Evolutionary conservation across 1,140 invertebrate genomes (phyloP).

Genomic region (Drosophila quadrilineata): DNA sequence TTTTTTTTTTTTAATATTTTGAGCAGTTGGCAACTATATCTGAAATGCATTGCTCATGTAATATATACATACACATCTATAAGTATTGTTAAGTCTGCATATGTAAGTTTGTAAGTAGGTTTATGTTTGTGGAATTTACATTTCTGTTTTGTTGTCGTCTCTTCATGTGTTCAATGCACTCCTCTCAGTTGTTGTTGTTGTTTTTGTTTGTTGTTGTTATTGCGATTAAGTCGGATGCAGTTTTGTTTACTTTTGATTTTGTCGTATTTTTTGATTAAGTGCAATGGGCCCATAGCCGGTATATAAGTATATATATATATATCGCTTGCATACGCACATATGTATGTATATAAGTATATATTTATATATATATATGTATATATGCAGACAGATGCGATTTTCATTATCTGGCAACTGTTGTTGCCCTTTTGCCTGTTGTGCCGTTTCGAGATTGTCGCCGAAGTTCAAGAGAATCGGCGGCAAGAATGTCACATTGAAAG

Average conservation of each 20-base stretch:
- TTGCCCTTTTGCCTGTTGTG: slow-evolving; percentile 35
- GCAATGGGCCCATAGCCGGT: slow-evolving; percentile 52
- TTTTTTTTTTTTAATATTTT: slow-evolving; percentile 28
- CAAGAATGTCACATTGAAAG: slow-evolving; percentile 78
- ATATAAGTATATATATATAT: slow-evolving; percentile 7
- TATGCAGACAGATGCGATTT: slow-evolving; percentile 27
- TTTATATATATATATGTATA: slow-evolving; percentile 3
- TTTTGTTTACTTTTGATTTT: slow-evolving; percentile 79
- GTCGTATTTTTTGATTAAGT: slow-evolving; percentile 77
- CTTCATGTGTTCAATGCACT: slow-evolving; percentile 72
- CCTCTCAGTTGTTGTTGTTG: slow-evolving; percentile 37
- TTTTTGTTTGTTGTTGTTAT: slow-evolving; percentile 28
- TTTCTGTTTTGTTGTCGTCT: slow-evolving; percentile 54
- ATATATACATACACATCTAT: not conserved
- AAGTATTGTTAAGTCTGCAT: not conserved
- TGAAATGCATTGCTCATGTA: slow-evolving; percentile 14
- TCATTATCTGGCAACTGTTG: slow-evolving; percentile 60
- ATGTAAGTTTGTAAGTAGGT: slow-evolving; percentile 3
- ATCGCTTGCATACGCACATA: not conserved
- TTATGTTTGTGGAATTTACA: slow-evolving; percentile 54
- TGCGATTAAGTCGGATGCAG: slow-evolving; percentile 58
- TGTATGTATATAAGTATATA: slow-evolving; percentile 4
- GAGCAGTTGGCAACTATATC: slow-evolving; percentile 45
- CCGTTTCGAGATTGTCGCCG: slow-evolving; percentile 5
- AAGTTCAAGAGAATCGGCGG: slow-evolving; percentile 53